Evolutionary conservation across 2,797 vertebrate genomes (phyloP).

Genomic region (Gastrophryne carolinensis): DNA sequence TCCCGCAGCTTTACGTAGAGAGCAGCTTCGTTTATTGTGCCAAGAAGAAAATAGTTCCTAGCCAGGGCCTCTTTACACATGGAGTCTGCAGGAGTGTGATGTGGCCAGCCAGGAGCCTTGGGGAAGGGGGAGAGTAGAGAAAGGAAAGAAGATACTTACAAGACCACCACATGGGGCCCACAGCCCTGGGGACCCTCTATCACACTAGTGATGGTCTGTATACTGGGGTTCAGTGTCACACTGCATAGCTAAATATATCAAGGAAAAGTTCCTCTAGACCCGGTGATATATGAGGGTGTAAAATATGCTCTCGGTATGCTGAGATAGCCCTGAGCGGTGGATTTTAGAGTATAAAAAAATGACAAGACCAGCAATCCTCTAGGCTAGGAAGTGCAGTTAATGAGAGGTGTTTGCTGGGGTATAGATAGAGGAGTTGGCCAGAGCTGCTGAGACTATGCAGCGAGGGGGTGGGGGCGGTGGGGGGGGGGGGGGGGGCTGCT

Average conservation of each 20-base stretch:
- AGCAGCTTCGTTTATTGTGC: constrained; percentile 47
- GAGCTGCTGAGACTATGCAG: background rate
- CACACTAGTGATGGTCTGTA: background rate
- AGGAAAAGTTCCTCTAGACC: background rate
- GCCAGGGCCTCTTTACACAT: constrained; percentile 57
- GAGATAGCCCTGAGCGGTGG: background rate
- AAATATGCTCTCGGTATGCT: background rate
- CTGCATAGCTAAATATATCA: background rate
- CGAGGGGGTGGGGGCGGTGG: background rate
- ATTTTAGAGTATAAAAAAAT: background rate
- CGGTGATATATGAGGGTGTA: background rate
- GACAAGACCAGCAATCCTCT: background rate
- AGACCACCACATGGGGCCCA: constrained; percentile 1
- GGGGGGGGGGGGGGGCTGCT: background rate
- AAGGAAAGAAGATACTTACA: background rate
- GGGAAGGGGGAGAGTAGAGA: constrained; percentile 3
- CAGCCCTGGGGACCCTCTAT: background rate
- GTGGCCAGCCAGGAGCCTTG: constrained; percentile 21
- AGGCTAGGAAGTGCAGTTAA: background rate
- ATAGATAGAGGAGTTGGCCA: background rate
- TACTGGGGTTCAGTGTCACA: background rate
- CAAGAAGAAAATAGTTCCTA: constrained; percentile 63
- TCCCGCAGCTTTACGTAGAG: constrained; percentile 8
- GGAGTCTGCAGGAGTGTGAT: constrained; percentile 69
- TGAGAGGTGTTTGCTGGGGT: background rate